Base-by-base conservation (phyloP, 1,140 invertebrate genomes). In the Drosophila seguyi region DNA sequence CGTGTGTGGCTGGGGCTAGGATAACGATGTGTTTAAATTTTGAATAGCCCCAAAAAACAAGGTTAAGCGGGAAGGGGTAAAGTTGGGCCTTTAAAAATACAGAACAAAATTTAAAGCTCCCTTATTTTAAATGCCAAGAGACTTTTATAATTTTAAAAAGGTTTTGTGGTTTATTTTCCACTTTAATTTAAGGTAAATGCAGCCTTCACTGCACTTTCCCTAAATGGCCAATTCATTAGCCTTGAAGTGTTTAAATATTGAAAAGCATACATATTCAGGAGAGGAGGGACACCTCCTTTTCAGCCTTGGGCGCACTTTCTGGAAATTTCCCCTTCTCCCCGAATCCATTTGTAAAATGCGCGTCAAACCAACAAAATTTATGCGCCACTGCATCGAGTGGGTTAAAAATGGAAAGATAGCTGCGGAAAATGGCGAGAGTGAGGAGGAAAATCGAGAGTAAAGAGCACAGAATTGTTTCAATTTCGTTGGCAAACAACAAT, bases 401-500 rank as follows among this genome's bases (percentile, higher is more conserved):
- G 41, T 56, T 38, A 56, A 41, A 55, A 56, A 47, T 20, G 18
- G 22, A 34, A 52, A 6, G 53, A 20, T 36, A 39, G 5, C 11
- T 48, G 22, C 10, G 22, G 31, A 29, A 58, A 69, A 57, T 29
- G 18, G 53, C 18, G 18, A 47, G 38, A 69, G 50, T 47, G 45
- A 6, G 11, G 41, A 13, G 45, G 36, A 56, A 73, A 73, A 45
- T 41, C 27, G 22, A 36, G 36, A 67, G 56, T 74, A 61, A 61
- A 74, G 42, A 68, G 71, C 61, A 60, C 45, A 50, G 52, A 83
- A 86, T 83, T 83, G 83, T 88, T 86, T 87, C 79, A 79, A 86
- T 83, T 86, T 82, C 79, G 62, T 62, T 47, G 57, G 83, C 79
- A 87, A 85, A 86, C 83, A 87, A 79, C 75, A 83, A 83, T 79